Base-by-base conservation (phyloP, 2,888 invertebrate genomes). In the Augiades crinisus region DNA sequence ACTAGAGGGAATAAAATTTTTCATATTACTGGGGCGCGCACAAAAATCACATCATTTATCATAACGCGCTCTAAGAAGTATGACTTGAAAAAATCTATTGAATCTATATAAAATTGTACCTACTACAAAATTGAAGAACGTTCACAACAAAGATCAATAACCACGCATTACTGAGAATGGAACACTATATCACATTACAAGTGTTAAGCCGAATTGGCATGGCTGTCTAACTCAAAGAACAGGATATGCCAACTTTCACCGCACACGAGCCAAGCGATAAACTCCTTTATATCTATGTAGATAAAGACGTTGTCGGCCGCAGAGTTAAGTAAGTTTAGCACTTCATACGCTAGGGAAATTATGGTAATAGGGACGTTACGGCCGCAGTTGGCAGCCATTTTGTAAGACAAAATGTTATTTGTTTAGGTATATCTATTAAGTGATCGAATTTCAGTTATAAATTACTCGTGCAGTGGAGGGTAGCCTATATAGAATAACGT, bases 371-470 rank as follows among this genome's bases (percentile, higher is more conserved):
- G 41, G 31, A 44, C 38, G 49, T 55, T 49, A 50, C 49, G 41
- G 56, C 56, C 62, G 61, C 57, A 62, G 59, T 63, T 64, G 64
- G 63, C 62, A 64, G 65, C 64, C 59, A 63, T 65, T 65, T 64
- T 64, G 64, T 62, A 63, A 56, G 63, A 64, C 61, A 64, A 65
- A 65, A 65, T 59, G 63, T 58, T 65, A 62, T 64, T 64, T 65
- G 63, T 49, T 49, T 49, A 49, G 58, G 55, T 61, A 63, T 62
- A 61, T 57, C 63, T 61, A 62, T 61, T 62, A 62, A 58, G 55
- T 53, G 62, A 61, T 61, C 58, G 61, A 61, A 59, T 58, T 62
- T 50, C 41, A 43, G 24, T 34, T 33, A 41, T 27, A 43, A 50
- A 50, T 43, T 50, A 41, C 21, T 47, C 14, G 12, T 43, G 21